These are phyloP conservation scores for Ectropis grisescens DNA, from an alignment of 1,140 invertebrate genomes.

Conservation along the genomic window DNA sequence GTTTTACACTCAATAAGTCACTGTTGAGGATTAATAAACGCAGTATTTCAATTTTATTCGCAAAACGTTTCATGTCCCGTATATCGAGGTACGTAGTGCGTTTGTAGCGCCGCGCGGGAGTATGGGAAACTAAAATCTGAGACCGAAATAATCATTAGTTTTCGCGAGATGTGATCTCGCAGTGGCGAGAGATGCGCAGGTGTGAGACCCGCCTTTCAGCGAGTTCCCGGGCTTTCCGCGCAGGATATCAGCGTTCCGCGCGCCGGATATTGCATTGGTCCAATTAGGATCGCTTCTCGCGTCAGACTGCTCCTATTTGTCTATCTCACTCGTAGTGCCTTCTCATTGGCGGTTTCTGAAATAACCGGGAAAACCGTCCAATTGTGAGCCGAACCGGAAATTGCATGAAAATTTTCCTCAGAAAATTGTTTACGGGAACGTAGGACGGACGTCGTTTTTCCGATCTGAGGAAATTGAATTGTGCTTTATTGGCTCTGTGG, in stretches of 20 bases:
- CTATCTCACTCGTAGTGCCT: slow-evolving; percentile 1
- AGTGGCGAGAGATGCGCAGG: slow-evolving; percentile 46
- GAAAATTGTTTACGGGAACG: slow-evolving; percentile 58
- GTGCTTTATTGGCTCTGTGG: slow-evolving; percentile 23
- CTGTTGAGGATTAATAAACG: too few relatives aligned
- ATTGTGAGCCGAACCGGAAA: slow-evolving; percentile 40
- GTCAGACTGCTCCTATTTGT: slow-evolving; percentile 33
- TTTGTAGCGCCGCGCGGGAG: slow-evolving; percentile 50
- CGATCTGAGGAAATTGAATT: slow-evolving; percentile 49
- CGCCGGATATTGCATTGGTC: slow-evolving; percentile 50
- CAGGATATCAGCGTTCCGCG: slow-evolving; percentile 47
- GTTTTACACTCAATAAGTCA: too few relatives aligned
- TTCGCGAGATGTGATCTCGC: slow-evolving; percentile 64
- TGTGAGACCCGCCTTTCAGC: slow-evolving; percentile 30
- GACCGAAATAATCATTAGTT: slow-evolving; percentile 70
- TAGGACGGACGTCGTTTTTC: slow-evolving; percentile 41
- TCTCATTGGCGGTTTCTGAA: slow-evolving; percentile 27
- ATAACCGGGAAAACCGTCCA: slow-evolving; percentile 43
- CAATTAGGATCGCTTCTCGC: slow-evolving; percentile 33
- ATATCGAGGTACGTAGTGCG: slow-evolving; percentile 47
- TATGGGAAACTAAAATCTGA: slow-evolving; percentile 52
- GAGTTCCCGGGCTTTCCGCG: slow-evolving; percentile 64
- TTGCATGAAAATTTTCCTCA: slow-evolving; percentile 59
- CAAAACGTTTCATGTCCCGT: slow-evolving; percentile 55
- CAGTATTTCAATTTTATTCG: slow-evolving; percentile 53